These are phyloP conservation scores for Pelobates fuscus DNA, from an alignment of 2,113 vertebrate genomes.

Conservation along the genomic window DNA sequence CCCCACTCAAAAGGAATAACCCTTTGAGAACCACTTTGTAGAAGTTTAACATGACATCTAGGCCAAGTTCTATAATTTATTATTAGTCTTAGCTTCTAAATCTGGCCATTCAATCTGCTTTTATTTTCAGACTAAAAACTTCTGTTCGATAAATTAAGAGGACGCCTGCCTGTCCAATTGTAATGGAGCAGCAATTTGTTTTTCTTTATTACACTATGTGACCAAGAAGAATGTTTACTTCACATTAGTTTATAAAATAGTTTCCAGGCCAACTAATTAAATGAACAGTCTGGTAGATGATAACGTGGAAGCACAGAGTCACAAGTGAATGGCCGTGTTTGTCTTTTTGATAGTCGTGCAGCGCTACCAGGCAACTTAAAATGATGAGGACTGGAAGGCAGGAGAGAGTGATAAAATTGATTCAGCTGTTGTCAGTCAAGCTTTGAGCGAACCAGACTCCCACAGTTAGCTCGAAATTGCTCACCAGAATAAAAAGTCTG, in stretches of 20 bases:
- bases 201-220: not conserved
- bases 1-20: no score
- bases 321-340: not conserved
- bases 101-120: no score
- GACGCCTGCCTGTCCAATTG: no score
- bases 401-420: conserved; percentile 4
- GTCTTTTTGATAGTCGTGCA: not conserved
- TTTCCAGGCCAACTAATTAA: not conserved
- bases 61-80: no score
- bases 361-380: not conserved
- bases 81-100: no score
- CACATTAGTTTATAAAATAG: not conserved
- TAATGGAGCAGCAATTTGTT: no score
- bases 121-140: no score
- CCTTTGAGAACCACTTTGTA: no score
- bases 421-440: conserved; percentile 16
- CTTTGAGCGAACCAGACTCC: not conserved
- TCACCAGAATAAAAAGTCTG: conserved; percentile 10
- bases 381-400: not conserved
- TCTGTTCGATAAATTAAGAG: no score
- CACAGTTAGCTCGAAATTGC: conserved; percentile 2
- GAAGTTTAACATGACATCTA: no score
- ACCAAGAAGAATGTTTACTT: conserved; percentile 7
- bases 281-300: not conserved
- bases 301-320: not conserved